Evolutionary conservation across 23 tunicate species (phyloP).

Genomic region (Ciona savignyi): DNA sequence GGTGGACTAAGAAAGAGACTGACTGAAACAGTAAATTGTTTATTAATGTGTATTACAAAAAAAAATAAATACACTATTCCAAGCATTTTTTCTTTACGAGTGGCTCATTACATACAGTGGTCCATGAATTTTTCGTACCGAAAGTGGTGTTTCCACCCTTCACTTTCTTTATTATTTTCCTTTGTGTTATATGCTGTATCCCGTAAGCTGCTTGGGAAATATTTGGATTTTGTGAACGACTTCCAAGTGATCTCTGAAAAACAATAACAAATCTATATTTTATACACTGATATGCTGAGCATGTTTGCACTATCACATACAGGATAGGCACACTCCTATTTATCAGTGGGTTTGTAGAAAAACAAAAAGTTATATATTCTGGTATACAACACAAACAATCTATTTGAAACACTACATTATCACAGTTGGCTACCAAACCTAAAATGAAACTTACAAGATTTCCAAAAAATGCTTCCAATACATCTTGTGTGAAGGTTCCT

Average conservation of each 20-base stretch:
- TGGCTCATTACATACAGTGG: not conserved
- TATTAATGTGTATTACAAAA: too few relatives aligned
- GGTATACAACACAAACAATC: too few relatives aligned
- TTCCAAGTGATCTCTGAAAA: not conserved
- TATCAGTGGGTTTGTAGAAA: too few relatives aligned
- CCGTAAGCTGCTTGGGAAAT: conserved; percentile 16
- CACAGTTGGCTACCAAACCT: not conserved
- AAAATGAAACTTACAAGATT: conserved; percentile 24
- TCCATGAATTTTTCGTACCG: conserved; percentile 16
- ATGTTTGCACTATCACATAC: not conserved
- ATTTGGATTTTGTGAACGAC: conserved; percentile 10
- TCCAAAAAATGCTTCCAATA: conserved; percentile 61
- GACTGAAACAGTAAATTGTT: too few relatives aligned
- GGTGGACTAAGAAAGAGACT: not conserved
- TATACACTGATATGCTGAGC: too few relatives aligned
- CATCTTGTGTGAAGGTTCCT: conserved; percentile 45
- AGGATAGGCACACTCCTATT: too few relatives aligned
- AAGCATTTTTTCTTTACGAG: not conserved
- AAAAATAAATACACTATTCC: too few relatives aligned
- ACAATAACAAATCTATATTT: too few relatives aligned
- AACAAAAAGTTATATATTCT: too few relatives aligned
- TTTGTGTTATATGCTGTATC: conserved; percentile 6
- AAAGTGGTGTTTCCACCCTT: conserved; percentile 31
- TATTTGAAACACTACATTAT: too few relatives aligned
- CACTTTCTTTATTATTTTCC: conserved; percentile 17